phyloP scores from a whole-genome alignment of 1,140 invertebrate genomes.

The Potamilus streckersoni region DNA sequence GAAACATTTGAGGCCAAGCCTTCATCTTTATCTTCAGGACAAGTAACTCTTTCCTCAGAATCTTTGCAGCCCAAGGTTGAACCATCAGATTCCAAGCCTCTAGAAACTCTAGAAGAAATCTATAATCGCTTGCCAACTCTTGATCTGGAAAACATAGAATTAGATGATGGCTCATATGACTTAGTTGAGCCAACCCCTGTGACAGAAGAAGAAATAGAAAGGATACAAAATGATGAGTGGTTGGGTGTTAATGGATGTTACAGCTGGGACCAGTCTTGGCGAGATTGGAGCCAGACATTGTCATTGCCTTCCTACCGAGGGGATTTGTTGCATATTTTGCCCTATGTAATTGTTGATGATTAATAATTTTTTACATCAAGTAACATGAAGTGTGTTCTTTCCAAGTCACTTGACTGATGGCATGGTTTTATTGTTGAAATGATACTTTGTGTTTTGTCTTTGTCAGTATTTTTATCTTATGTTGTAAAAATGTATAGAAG shows the following conservation, averaged over 20 bases:
- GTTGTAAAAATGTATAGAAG: no score
- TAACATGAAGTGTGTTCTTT: no score
- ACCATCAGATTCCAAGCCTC: conserved; percentile 14
- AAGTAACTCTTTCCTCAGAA: conserved; percentile 1
- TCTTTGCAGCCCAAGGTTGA: neutral
- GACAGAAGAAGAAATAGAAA: conserved; percentile 65
- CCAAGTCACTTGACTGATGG: no score
- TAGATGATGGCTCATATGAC: conserved; percentile 52
- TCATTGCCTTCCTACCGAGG: conserved; percentile 77
- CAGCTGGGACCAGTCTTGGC: conserved; percentile 75
- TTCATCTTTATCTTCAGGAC: neutral
- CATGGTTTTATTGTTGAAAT: no score
- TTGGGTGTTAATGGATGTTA: conserved; percentile 76
- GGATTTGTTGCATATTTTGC: conserved; percentile 86
- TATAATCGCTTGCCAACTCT: conserved; percentile 74
- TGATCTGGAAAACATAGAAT: conserved; percentile 72
- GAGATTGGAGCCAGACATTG: conserved; percentile 85
- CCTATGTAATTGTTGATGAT: conserved; percentile 88
- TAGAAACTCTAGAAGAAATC: conserved; percentile 48
- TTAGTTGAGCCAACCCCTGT: conserved; percentile 47
- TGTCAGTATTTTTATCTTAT: no score
- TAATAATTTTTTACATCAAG: conserved; percentile 4
- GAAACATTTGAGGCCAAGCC: no score
- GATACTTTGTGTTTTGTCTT: no score
- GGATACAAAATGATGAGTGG: conserved; percentile 67